Evolutionary conservation across 2,797 vertebrate species (phyloP).

Genomic region (Crenuchus spilurus): DNA sequence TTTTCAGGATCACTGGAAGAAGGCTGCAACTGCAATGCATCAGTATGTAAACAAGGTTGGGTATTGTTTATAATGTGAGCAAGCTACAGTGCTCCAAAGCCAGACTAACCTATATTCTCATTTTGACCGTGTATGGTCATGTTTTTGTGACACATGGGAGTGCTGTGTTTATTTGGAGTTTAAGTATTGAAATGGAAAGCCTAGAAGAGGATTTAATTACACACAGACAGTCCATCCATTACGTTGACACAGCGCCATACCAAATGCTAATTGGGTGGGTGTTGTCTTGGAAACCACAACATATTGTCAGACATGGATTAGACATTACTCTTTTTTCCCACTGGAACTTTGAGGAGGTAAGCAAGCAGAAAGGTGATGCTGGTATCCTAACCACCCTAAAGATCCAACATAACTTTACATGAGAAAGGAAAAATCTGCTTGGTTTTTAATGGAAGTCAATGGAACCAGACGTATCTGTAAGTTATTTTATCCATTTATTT

Average conservation of each 20-base stretch:
- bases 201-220: conserved; percentile 24
- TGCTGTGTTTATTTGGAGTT: conserved; percentile 29
- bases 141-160: conserved; percentile 35
- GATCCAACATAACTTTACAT: too few relatives aligned
- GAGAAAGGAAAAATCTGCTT: too few relatives aligned
- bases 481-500: too few relatives aligned
- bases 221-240: conserved; percentile 24
- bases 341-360: conserved; percentile 1
- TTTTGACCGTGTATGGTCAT: conserved; percentile 36
- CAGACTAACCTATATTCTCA: conserved; percentile 38
- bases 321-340: too few relatives aligned
- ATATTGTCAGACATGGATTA: background rate
- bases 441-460: too few relatives aligned
- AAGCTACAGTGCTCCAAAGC: conserved; percentile 10
- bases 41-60: conserved; percentile 29
- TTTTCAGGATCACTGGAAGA: background rate
- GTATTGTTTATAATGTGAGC: conserved; percentile 32
- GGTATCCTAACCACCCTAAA: background rate
- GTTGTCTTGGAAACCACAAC: conserved; percentile 51
- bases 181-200: conserved; percentile 6
- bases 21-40: background rate
- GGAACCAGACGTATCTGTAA: too few relatives aligned
- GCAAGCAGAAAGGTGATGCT: background rate
- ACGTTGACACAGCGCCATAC: conserved; percentile 7
- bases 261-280: conserved; percentile 51